Conservation (phyloP, 2,888 invertebrate species). For the Drosophila formosana region DNA sequence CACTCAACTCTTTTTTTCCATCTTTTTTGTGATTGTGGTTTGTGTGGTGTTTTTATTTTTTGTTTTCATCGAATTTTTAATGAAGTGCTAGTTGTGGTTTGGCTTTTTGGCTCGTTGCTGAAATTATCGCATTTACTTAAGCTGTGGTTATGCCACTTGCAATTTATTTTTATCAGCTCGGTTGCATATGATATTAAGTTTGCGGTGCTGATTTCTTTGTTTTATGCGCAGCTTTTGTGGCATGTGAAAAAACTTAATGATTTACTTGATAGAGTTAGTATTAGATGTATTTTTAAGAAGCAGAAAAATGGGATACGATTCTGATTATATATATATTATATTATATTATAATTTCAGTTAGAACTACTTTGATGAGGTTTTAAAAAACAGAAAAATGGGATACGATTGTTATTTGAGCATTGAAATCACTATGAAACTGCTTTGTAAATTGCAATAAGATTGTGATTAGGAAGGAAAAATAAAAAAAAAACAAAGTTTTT, state of each 20-base stretch:
- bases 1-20: conserved; percentile 14
- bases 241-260: background rate
- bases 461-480: too few species aligned
- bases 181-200: background rate
- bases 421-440: too few species aligned
- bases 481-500: too few species aligned
- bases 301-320: background rate
- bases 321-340: too few species aligned
- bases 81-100: conserved; percentile 55
- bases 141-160: conserved; percentile 17
- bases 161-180: conserved; percentile 1
- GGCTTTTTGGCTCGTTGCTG: conserved; percentile 26
- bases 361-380: too few species aligned
- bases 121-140: conserved; percentile 46
- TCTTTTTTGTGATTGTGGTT: conserved; percentile 3
- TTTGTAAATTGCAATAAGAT: too few species aligned
- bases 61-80: conserved; percentile 47
- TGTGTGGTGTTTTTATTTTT: conserved; percentile 3
- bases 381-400: too few species aligned
- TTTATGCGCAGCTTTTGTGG: background rate
- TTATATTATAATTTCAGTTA: too few species aligned
- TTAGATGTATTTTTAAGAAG: background rate
- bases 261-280: too few species aligned
- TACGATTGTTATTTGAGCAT: too few species aligned
- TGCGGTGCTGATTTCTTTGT: background rate